Evolutionary conservation across 2,113 vertebrate genomes (phyloP).

Genomic region (Lynx canadensis): DNA sequence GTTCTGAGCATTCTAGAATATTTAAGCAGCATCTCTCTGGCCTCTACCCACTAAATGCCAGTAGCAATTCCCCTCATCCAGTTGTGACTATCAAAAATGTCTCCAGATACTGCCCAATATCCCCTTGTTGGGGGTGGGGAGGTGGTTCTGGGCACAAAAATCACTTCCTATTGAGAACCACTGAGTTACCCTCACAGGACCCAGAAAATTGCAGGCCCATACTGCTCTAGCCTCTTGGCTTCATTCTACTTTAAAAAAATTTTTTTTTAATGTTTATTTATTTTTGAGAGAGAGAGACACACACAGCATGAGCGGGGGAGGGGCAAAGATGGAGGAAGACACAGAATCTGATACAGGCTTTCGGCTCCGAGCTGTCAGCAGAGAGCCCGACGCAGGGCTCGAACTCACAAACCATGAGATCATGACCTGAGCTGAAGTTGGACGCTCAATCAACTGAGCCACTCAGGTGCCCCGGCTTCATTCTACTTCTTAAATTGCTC

Average conservation of each 20-base stretch:
- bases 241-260: not conserved
- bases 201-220: not conserved
- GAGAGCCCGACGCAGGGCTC: no score
- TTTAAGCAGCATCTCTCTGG: not conserved
- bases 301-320: accelerated
- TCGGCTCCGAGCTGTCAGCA: no score
- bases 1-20: not conserved
- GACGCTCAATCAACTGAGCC: no score
- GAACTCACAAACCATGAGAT: no score
- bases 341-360: no score
- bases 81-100: not conserved
- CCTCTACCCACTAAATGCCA: not conserved
- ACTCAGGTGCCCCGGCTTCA: not conserved
- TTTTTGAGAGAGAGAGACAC: no score
- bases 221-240: not conserved
- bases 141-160: not conserved
- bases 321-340: no score
- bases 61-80: not conserved
- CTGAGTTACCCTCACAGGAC: not conserved
- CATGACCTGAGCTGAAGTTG: no score
- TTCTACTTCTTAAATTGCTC: not conserved
- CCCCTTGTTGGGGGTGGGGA: accelerated
- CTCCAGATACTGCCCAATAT: not conserved
- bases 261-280: no score
- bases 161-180: not conserved